These are phyloP conservation scores for Gymnothorax reevesii DNA, from an alignment of 2,797 vertebrate genomes.

Conservation along the genomic window DNA sequence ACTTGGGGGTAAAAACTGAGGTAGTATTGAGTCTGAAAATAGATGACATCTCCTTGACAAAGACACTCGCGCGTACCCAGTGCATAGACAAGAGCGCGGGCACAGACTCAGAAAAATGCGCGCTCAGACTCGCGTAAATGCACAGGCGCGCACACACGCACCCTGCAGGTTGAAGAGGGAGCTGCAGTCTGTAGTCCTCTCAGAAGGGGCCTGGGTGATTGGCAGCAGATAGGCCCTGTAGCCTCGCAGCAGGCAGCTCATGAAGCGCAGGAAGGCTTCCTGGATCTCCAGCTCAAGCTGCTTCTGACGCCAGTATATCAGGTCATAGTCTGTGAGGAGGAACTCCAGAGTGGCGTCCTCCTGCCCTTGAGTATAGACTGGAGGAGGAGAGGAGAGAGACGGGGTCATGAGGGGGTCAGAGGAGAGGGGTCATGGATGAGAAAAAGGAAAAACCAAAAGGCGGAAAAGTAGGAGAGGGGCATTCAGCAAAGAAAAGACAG, in stretches of 20 bases:
- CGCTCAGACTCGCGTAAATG: not conserved
- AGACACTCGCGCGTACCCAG: too few relatives aligned
- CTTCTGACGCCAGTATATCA: constrained; percentile 83
- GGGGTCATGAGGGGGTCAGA: not conserved
- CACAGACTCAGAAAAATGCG: too few relatives aligned
- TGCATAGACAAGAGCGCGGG: too few relatives aligned
- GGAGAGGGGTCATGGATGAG: not conserved
- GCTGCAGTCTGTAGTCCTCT: constrained; percentile 81
- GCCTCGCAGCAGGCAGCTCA: constrained; percentile 85
- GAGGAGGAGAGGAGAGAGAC: not conserved
- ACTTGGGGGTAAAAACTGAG: not conserved
- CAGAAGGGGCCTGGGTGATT: constrained; percentile 82
- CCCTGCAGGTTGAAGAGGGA: constrained; percentile 90
- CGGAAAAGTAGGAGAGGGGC: not conserved
- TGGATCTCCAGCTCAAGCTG: constrained; percentile 91
- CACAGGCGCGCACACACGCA: constrained; percentile 46
- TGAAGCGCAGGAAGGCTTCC: constrained; percentile 89
- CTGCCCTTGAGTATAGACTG: constrained; percentile 84
- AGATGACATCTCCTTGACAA: too few relatives aligned
- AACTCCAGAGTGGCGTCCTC: constrained; percentile 90
- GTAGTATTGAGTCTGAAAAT: not conserved
- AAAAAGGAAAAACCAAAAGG: not conserved
- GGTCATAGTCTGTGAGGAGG: constrained; percentile 86
- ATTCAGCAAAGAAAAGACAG: not conserved
- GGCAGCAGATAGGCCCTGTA: constrained; percentile 87